A percentile compares a stretch with the other conserved stretches of the same genome.
These are phyloP conservation scores for Pseudomyrmex dendroicus DNA, from an alignment of 1,140 invertebrate genomes.

Conservation along the genomic window DNA sequence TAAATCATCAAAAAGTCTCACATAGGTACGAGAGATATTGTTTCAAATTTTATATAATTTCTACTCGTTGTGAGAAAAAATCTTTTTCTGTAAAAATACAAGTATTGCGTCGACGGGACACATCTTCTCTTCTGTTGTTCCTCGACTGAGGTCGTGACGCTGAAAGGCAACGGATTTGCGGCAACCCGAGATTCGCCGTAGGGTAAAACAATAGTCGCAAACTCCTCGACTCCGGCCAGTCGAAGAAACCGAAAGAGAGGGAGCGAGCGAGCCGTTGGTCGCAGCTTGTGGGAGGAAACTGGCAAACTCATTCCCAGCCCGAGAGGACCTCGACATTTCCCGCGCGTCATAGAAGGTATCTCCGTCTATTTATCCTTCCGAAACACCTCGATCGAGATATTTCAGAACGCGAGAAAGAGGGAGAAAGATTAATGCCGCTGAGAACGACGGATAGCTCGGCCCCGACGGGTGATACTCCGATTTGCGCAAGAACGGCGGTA, in stretches of 20 bases:
- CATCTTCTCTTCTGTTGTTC: slow-evolving; percentile 1
- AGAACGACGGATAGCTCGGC: slow-evolving; percentile 16
- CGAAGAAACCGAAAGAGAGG: slow-evolving; percentile 49
- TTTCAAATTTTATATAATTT: too few relatives aligned
- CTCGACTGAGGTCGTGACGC: slow-evolving; percentile 55
- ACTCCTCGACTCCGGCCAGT: slow-evolving; percentile 65
- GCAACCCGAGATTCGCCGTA: slow-evolving; percentile 56
- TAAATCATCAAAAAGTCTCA: too few relatives aligned
- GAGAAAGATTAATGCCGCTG: slow-evolving; percentile 68
- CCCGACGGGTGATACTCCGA: slow-evolving; percentile 68
- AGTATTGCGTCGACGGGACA: neutral
- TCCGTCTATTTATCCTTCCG: slow-evolving; percentile 73
- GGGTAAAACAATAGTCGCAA: slow-evolving; percentile 74
- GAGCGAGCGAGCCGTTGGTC: slow-evolving; percentile 33
- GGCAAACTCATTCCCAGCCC: slow-evolving; percentile 82
- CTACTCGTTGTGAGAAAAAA: too few relatives aligned
- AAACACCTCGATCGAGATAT: slow-evolving; percentile 74
- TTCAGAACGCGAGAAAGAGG: slow-evolving; percentile 55
- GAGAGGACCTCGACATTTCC: slow-evolving; percentile 80
- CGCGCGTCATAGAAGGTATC: slow-evolving; percentile 70
- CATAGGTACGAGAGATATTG: too few relatives aligned
- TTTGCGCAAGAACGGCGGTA: slow-evolving; percentile 65
- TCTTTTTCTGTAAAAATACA: too few relatives aligned
- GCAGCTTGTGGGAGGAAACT: slow-evolving; percentile 81
- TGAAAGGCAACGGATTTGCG: slow-evolving; percentile 53